Evolutionary conservation across 2,888 invertebrate species (phyloP), one percentile per base, ranked within the genome.

Genomic region (Pristionchus japonicus): DNA sequence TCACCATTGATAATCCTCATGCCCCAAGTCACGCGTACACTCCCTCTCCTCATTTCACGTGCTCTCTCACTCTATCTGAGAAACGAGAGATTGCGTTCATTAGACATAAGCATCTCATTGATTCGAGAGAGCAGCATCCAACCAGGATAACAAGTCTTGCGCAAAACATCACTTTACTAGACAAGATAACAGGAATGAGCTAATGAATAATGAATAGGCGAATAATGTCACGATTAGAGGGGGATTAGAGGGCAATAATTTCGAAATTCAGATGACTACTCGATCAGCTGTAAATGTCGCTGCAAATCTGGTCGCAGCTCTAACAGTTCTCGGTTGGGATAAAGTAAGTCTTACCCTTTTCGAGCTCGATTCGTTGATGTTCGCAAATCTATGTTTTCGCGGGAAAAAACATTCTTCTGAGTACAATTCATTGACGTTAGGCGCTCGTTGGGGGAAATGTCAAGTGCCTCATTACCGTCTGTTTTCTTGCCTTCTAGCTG

Each of bases 271-370:
- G 85, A 86, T 86, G 85, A 43, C 85, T 20, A 67, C 85, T 43
- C 64, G 64, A 40, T 86, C 85, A 3, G 6, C 67, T 17, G 67
- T 86, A 0, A 86, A 86, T n/a, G 47, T 86, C 27, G 64, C 67
- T 31, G 43, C 64, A 11, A 86, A 86, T 40, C 27, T 86, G 1
- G 23, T 64, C 7, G 85, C 85, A 15, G 64, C 85, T 4, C 47
- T 86, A 15, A 64, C 64, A 7, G 27, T 37, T 13, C 43, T 86
- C 17, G 52, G 43, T n/a, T 86, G 85, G 85, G 85, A 86, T 15
- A 86, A 86, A 57, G 85, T 86, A 27, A 20, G 43, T 43, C 11
- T n/a, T n/a, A n/a, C n/a, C n/a, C n/a, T n/a, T n/a, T n/a, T n/a
- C n/a, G n/a, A n/a, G n/a, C n/a, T n/a, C n/a, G n/a, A n/a, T n/a